Percentiles rank a stretch among this genome's conserved stretches.
Conservation (phyloP, 2,797 vertebrate species). For the Sarcoramphus papa region DNA sequence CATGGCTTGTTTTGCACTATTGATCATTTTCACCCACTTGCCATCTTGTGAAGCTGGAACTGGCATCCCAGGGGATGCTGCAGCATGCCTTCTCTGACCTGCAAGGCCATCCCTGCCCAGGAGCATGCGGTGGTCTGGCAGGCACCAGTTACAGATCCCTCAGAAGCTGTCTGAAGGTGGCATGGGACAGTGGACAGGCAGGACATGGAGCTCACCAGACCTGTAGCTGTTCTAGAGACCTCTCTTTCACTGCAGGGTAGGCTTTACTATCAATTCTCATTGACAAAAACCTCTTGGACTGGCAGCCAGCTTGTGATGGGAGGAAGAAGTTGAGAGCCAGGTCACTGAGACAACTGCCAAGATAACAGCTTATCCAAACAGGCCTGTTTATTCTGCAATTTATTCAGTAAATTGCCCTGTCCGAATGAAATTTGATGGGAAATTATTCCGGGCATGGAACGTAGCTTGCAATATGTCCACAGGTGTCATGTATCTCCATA, state of each 20-base stretch:
- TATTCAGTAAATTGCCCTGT: neutral
- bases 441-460: neutral
- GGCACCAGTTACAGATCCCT: neutral
- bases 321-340: neutral
- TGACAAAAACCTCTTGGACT: neutral
- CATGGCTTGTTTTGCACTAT: neutral
- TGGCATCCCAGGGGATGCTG: neutral
- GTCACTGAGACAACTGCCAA: neutral
- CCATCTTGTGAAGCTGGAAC: neutral
- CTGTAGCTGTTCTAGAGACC: neutral
- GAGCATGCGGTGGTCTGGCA: accelerated
- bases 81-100: neutral
- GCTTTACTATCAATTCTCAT: neutral
- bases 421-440: neutral
- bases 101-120: neutral
- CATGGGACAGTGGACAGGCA: too few species aligned
- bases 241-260: neutral
- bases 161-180: neutral
- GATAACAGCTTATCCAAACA: neutral
- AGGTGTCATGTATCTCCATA: neutral
- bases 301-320: neutral
- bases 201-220: neutral
- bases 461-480: neutral
- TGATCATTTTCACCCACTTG: neutral
- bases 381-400: slow-evolving; percentile 7